Evolutionary conservation across 2,888 invertebrate genomes (phyloP).

Genomic region (Eurytoma californica): DNA sequence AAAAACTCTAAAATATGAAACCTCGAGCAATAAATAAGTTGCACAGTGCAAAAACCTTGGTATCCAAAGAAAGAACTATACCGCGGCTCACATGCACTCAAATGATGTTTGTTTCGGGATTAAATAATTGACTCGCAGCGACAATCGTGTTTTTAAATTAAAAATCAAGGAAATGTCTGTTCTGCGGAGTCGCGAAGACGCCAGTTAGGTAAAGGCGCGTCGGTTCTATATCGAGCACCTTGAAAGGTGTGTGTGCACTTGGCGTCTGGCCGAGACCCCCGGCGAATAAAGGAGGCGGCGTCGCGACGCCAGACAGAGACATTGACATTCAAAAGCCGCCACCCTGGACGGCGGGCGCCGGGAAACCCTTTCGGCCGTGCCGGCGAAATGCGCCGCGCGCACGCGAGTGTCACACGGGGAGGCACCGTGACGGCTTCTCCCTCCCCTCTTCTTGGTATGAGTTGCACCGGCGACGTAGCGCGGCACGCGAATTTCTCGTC

Average conservation of each 20-base stretch:
- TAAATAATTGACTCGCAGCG: no score
- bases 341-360: slow-evolving; percentile 61
- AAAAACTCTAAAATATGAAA: slow-evolving; percentile 2
- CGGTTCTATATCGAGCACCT: no score
- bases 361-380: slow-evolving; percentile 52
- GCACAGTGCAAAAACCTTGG: not conserved
- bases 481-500: slow-evolving; percentile 22
- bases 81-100: no score
- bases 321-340: slow-evolving; percentile 72
- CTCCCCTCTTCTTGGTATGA: no score
- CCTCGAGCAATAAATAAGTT: not conserved
- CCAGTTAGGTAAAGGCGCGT: not conserved
- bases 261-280: not conserved
- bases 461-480: not conserved
- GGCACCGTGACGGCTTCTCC: not conserved
- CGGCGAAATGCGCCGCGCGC: slow-evolving; percentile 47
- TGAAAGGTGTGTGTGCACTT: no score
- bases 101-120: no score
- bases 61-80: no score
- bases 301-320: slow-evolving; percentile 65
- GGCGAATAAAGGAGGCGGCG: slow-evolving; percentile 18
- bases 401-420: slow-evolving; percentile 31
- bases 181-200: no score
- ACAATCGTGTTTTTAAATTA: no score
- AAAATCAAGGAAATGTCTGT: no score